Percentiles rank a stretch among this genome's conserved stretches.
Evolutionary conservation across 2,113 vertebrate species (phyloP).

Genomic region (Menura novaehollandiae): DNA sequence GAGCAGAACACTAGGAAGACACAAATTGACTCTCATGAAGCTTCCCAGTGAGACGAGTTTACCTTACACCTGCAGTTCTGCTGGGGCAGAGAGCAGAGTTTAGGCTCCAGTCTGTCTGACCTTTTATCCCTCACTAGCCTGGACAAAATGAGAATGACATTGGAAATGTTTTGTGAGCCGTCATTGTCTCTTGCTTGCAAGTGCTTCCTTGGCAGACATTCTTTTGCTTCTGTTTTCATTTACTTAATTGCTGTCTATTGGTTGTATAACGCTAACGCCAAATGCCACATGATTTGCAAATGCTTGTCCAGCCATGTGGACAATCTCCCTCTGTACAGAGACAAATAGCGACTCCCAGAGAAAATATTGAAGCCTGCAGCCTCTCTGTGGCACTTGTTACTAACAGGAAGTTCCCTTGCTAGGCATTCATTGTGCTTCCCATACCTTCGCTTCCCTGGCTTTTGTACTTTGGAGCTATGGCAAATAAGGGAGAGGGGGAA

Average conservation of each 20-base stretch:
- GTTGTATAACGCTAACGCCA: background rate
- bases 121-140: background rate
- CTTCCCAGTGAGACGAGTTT: background rate
- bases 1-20: background rate
- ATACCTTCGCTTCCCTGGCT: background rate
- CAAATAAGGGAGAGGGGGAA: background rate
- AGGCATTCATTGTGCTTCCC: background rate
- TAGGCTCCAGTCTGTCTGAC: background rate
- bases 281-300: constrained; percentile 19
- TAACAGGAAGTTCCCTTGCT: background rate
- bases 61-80: background rate
- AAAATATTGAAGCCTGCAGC: background rate
- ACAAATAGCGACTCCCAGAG: background rate
- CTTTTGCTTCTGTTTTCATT: constrained; percentile 27
- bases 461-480: background rate
- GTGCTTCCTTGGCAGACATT: background rate
- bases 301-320: background rate
- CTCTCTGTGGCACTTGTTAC: background rate
- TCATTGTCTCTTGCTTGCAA: background rate
- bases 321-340: background rate
- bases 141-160: background rate
- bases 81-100: background rate
- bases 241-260: background rate
- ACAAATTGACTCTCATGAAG: background rate
- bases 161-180: background rate